Evolutionary conservation across 2,797 vertebrate genomes (phyloP).

Genomic region (Pogonophryne albipinna): DNA sequence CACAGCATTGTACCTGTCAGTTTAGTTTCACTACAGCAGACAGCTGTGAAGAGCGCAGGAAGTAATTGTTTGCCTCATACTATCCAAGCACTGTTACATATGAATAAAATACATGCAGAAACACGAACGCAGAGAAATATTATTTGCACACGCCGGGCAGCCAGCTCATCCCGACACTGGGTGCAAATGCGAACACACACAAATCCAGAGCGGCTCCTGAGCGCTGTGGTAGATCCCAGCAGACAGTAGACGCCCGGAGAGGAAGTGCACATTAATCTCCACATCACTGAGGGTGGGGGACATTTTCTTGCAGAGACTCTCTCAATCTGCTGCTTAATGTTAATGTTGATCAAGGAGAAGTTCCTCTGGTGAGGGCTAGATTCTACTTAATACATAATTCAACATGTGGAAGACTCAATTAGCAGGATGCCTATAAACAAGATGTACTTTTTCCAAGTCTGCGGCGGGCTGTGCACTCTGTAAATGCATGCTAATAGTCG

Average conservation of each 20-base stretch:
- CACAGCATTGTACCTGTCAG: slow-evolving; percentile 2
- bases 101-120: slow-evolving; percentile 38
- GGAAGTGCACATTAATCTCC: slow-evolving; percentile 52
- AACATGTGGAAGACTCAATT: slow-evolving; percentile 79
- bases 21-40: slow-evolving; percentile 28
- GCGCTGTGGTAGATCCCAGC: slow-evolving; percentile 30
- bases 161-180: slow-evolving; percentile 5
- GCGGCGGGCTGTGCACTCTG: slow-evolving; percentile 20
- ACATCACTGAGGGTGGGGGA: slow-evolving; percentile 55
- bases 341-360: slow-evolving; percentile 67
- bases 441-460: slow-evolving; percentile 52
- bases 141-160: slow-evolving; percentile 4
- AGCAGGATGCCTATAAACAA: slow-evolving; percentile 60
- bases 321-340: slow-evolving; percentile 51
- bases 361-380: slow-evolving; percentile 64
- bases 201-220: slow-evolving; percentile 12
- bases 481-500: slow-evolving; percentile 50
- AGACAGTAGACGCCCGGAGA: slow-evolving; percentile 38
- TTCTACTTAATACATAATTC: slow-evolving; percentile 81
- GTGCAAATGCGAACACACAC: slow-evolving; percentile 25
- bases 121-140: slow-evolving; percentile 12
- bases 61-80: slow-evolving; percentile 24
- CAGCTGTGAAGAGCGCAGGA: slow-evolving; percentile 25
- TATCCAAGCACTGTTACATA: slow-evolving; percentile 47
- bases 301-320: slow-evolving; percentile 42